phyloP scores from a whole-genome alignment of 30 jellyfish, hydroid and myxozoan genomes.

The Cassiopea andromeda region DNA sequence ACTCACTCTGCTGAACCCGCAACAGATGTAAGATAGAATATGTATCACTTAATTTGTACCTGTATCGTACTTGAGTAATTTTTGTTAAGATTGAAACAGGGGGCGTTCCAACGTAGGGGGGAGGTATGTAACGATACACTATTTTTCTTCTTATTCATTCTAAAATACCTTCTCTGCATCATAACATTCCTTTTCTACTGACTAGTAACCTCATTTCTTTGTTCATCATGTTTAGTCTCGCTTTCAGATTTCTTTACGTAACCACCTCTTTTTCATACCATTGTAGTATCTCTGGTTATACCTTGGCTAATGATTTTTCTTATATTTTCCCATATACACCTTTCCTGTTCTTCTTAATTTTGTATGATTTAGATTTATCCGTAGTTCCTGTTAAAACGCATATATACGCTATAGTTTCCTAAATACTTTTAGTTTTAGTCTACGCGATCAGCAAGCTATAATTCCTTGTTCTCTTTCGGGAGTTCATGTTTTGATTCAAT shows the following conservation, averaged over 20 bases:
- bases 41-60: background rate
- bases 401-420: background rate
- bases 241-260: background rate
- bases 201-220: background rate
- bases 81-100: constrained; percentile 14
- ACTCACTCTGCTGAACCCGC: no score
- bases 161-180: background rate
- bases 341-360: constrained; percentile 5
- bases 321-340: background rate
- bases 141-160: background rate
- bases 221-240: background rate
- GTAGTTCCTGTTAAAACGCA: background rate
- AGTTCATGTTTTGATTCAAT: background rate
- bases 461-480: background rate
- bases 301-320: background rate
- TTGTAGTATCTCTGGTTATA: background rate
- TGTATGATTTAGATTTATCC: background rate
- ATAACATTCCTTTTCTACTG: background rate
- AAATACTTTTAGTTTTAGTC: background rate
- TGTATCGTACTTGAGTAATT: background rate
- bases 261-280: background rate
- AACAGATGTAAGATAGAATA: background rate
- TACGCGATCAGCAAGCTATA: background rate
- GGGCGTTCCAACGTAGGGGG: constrained; percentile 48
- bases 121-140: constrained; percentile 23